These are phyloP conservation scores for Eurois occulta DNA, from an alignment of 2,888 invertebrate genomes.

Conservation along the genomic window DNA sequence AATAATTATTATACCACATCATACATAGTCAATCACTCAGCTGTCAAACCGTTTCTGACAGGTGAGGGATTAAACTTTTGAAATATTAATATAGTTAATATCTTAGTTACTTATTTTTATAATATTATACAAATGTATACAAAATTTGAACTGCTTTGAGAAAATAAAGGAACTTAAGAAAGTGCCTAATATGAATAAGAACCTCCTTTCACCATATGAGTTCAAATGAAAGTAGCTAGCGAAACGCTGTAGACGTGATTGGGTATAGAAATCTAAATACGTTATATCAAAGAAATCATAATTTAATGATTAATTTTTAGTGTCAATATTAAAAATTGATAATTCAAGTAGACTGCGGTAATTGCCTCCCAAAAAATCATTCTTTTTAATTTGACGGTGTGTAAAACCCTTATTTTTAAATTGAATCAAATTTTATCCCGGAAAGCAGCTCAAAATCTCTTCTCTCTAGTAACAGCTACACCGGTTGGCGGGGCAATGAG, in stretches of 20 bases:
- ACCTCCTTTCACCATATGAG: background rate
- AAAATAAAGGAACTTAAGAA: slow-evolving; percentile 13
- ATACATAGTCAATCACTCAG: slow-evolving; percentile 52
- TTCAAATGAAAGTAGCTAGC: background rate
- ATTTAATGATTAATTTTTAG: background rate
- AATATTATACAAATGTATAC: slow-evolving; percentile 53
- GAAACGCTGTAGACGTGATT: background rate
- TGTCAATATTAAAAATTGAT: background rate
- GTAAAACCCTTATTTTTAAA: background rate
- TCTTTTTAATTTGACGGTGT: background rate
- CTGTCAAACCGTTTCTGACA: slow-evolving; percentile 65
- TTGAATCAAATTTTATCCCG: background rate
- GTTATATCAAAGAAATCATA: background rate
- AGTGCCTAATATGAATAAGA: background rate
- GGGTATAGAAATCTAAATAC: background rate
- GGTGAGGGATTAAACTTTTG: slow-evolving; percentile 52
- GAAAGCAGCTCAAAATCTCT: slow-evolving; percentile 3
- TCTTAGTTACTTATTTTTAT: slow-evolving; percentile 29
- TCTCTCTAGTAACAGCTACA: slow-evolving; percentile 92
- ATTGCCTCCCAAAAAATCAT: background rate
- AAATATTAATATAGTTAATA: slow-evolving; percentile 7
- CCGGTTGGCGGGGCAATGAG: slow-evolving; percentile 93
- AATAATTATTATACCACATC: slow-evolving; percentile 17
- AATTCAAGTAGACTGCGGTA: background rate
- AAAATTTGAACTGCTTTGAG: slow-evolving; percentile 38